Evolutionary conservation across 2,797 vertebrate species (phyloP).

Genomic region (Pelodytes ibericus): DNA sequence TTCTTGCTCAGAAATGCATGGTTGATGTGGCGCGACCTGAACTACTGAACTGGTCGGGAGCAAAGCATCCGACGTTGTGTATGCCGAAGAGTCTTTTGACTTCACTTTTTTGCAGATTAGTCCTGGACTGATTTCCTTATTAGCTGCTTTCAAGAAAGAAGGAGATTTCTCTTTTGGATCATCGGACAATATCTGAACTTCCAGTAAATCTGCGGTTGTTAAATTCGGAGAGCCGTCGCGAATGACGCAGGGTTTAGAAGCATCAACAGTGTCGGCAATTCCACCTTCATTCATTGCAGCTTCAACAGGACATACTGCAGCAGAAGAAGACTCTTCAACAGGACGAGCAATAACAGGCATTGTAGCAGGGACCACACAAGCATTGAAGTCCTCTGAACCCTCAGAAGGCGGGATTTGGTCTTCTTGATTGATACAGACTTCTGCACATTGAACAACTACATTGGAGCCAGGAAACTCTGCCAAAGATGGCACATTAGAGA

Average conservation of each 20-base stretch:
- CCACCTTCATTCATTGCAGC: slow-evolving; percentile 52
- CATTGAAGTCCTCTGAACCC: slow-evolving; percentile 58
- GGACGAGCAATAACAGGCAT: background rate
- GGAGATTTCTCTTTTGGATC: slow-evolving; percentile 68
- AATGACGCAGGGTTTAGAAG: slow-evolving; percentile 57
- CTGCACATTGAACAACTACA: background rate
- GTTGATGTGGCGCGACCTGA: slow-evolving; percentile 73
- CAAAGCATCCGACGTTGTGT: slow-evolving; percentile 68
- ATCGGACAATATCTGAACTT: slow-evolving; percentile 72
- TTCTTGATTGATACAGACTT: slow-evolving; percentile 57
- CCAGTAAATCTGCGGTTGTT: slow-evolving; percentile 64
- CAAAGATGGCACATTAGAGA: background rate
- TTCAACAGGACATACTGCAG: slow-evolving; percentile 1
- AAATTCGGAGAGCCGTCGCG: slow-evolving; percentile 64
- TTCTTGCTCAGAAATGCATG: slow-evolving; percentile 85
- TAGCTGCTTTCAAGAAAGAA: slow-evolving; percentile 64
- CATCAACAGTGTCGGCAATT: slow-evolving; percentile 61
- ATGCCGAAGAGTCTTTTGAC: slow-evolving; percentile 63
- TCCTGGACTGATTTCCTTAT: slow-evolving; percentile 52
- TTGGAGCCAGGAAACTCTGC: background rate
- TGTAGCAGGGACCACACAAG: slow-evolving; percentile 49
- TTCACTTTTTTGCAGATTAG: slow-evolving; percentile 65
- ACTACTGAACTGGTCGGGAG: slow-evolving; percentile 67
- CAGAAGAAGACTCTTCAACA: background rate
- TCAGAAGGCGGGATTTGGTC: slow-evolving; percentile 43